Evolutionary conservation across 2,113 vertebrate genomes (phyloP), one percentile per base, ranked within the genome.

Genomic region (Ciconia stormi): DNA sequence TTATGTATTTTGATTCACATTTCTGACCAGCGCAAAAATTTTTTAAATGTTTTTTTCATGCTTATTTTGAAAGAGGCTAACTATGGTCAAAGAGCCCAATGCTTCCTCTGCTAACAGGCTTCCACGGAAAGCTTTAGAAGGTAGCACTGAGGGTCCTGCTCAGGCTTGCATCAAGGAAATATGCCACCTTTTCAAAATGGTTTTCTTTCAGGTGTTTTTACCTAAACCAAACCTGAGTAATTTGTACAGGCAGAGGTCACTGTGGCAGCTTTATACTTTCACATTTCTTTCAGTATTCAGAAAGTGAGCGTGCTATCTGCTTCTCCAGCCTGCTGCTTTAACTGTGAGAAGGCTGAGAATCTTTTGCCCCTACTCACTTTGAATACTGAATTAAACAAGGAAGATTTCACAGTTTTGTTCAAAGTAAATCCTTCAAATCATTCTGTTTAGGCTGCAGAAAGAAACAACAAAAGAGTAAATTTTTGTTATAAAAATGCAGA

Each of bases 131-230:
- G 32, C 9, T 83, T 77, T 29, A 66, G 58, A 78, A 87, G 13
- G 59, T 3, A 46, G 23, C 11, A 29, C 13, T 27, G 42, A 50
- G 49, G 20, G 25, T 72, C 22, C 46, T 83, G 80, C 23, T 82
- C 21, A 44, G 61, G 25, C 16, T 89, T 1, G 1, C 9, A 46
- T 7, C 0, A 0, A 86, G 47, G 7, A 49, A 87, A 77, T 6
- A 16, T 0, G 0, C 4, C 46, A 66, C 30, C 27, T 87, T 89
- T 90, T 30, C 44, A 55, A 76, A 61, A 13, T 6, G 1, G 1
- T 27, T 84, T 66, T 73, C 32, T 63, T 81, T 59, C 61, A 87
- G 72, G 5, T 14, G 3, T 4, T 74, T 82, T 49, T 44, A 30
- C 14, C 18, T 82, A 70, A 95, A 82, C 38, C 40, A 84, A 83